A percentile compares a stretch with the other conserved stretches of the same genome.
Evolutionary conservation across 2,113 vertebrate species (phyloP).

Genomic region (Irena cyanogastra): DNA sequence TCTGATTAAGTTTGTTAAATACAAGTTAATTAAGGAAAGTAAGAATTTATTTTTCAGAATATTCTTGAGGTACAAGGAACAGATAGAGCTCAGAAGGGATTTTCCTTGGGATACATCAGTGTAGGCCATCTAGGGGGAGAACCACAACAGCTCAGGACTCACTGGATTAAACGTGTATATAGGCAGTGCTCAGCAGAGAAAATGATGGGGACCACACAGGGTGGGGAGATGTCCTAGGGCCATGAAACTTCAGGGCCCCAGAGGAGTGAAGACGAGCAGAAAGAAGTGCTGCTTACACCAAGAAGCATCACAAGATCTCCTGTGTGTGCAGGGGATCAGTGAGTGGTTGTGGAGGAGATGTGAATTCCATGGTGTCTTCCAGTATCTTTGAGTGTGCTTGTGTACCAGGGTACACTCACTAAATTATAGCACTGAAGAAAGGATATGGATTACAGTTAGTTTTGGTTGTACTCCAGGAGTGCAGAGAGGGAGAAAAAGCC

Average conservation of each 20-base stretch:
- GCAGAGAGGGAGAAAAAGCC: neutral
- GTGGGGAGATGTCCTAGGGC: neutral
- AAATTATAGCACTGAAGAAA: neutral
- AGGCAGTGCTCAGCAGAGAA: neutral
- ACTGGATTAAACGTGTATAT: neutral
- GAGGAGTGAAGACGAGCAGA: neutral
- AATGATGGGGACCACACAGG: neutral
- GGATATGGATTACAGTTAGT: neutral
- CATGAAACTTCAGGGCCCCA: neutral
- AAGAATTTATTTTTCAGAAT: neutral
- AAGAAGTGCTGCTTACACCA: neutral
- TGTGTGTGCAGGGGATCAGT: neutral
- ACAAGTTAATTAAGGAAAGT: neutral
- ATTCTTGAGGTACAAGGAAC: neutral
- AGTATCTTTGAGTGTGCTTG: neutral
- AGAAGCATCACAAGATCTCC: neutral
- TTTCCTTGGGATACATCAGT: neutral
- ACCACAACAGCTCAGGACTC: neutral
- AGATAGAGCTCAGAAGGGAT: neutral
- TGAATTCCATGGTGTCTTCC: neutral
- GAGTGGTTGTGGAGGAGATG: neutral
- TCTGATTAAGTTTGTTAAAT: neutral
- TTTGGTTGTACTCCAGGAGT: neutral
- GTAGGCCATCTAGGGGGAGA: neutral
- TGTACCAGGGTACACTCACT: neutral